These are phyloP conservation scores for Rhaphigaster nebulosa DNA, from an alignment of 2,888 invertebrate genomes.

Conservation along the genomic window DNA sequence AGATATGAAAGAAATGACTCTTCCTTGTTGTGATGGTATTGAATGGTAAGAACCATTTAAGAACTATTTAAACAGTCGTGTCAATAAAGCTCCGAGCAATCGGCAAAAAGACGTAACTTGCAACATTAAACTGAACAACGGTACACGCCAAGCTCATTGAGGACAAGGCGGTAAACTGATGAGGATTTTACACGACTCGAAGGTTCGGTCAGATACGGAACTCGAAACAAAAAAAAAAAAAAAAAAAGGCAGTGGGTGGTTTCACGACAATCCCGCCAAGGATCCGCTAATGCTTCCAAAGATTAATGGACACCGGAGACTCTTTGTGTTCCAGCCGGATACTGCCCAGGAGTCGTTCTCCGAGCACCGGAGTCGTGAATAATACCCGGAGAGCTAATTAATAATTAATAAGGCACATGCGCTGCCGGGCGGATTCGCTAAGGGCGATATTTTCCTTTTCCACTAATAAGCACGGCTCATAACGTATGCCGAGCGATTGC, in stretches of 20 bases:
- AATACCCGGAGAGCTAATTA: background rate
- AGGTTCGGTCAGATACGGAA: background rate
- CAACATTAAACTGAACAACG: slow-evolving; percentile 20
- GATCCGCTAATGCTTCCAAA: background rate
- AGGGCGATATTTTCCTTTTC: background rate
- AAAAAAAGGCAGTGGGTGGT: slow-evolving; percentile 1
- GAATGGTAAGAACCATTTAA: background rate
- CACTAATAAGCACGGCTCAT: background rate
- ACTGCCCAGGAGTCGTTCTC: background rate
- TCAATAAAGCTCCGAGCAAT: background rate
- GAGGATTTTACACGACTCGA: background rate
- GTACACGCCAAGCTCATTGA: background rate
- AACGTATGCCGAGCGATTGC: background rate
- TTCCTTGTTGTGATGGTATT: background rate
- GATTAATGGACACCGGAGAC: background rate
- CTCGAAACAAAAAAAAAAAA: slow-evolving; percentile 9
- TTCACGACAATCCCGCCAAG: slow-evolving; percentile 27
- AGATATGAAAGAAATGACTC: background rate
- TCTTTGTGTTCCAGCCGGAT: slow-evolving; percentile 33
- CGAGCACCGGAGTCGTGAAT: background rate
- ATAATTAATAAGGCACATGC: slow-evolving; percentile 1
- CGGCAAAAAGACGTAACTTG: slow-evolving; percentile 1
- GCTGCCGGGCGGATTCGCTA: background rate
- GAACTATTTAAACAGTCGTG: background rate
- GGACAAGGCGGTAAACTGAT: slow-evolving; percentile 19